Evolutionary conservation across 2,888 invertebrate species (phyloP), one percentile per base, ranked within the genome.

Genomic region (Gastrophysa polygoni): DNA sequence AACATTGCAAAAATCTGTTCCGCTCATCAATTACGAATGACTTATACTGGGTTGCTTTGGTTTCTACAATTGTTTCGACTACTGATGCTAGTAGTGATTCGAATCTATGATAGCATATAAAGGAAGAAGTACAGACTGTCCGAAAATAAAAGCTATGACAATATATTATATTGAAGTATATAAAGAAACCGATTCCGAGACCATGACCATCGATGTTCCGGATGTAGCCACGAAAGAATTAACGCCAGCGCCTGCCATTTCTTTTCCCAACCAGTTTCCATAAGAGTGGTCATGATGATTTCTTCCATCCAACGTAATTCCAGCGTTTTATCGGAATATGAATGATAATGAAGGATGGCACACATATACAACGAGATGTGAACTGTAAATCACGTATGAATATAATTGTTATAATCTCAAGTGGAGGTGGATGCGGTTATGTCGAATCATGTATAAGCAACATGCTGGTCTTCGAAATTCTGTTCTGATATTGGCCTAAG

Each of bases 51-150:
- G 7, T 5, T 24, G 24, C 7, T 38, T 14, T 38, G 21, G 21
- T 11, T n/a, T 51, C 21, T 18, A 10, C 32, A 32, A 38, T 52
- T 38, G 52, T 34, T 52, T 6, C 16, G 52, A 49, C 52, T 18
- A 52, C 20, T 52, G 16, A n/a, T n/a, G n/a, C n/a, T 21, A 16
- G 52, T 21, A 34, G 34, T 32, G 38, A 52, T 34, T 52, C 21
- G 11, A 32, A 52, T 8, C 20, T 1, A 3, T 38, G 3, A 14
- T 38, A 14, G 38, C 14, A 14, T n/a, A 38, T n/a, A 38, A 38
- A 38, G 38, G n/a, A 38, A n/a, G 2, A 52, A 38, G 52, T 32
- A 52, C 34, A 52, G 34, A 51, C 17, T 38, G n/a, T 32, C 18
- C 17, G 29, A 28, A 28, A 18, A 16, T 17, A 17, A 48, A 8